Evolutionary conservation across 2,797 vertebrate genomes (phyloP).

Genomic region (Spea hammondii): DNA sequence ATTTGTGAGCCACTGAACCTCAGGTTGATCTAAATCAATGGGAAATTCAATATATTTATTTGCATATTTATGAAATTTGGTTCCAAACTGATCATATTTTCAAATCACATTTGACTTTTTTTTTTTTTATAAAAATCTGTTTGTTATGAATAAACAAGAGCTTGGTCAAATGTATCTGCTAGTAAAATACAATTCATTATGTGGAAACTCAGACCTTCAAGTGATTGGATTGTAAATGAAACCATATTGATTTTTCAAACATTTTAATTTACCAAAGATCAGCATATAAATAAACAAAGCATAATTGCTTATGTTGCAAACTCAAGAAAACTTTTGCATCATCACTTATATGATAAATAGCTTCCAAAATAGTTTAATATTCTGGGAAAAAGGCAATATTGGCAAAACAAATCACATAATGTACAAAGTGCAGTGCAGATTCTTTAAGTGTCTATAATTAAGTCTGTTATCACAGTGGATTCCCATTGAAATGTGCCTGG

Average conservation of each 20-base stretch:
- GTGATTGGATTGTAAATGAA: slow-evolving; percentile 27
- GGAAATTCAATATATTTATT: slow-evolving; percentile 49
- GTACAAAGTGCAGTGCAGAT: too few species aligned
- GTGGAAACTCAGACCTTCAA: not conserved
- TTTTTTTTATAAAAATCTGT: not conserved
- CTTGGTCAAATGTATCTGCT: not conserved
- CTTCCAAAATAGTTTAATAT: too few species aligned
- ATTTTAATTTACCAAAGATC: slow-evolving; percentile 16
- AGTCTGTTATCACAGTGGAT: too few species aligned
- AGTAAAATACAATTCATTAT: slow-evolving; percentile 29
- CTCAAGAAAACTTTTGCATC: too few species aligned
- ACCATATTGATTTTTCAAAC: slow-evolving; percentile 14
- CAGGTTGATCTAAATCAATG: slow-evolving; percentile 44
- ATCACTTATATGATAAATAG: too few species aligned
- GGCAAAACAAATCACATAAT: too few species aligned
- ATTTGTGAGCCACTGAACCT: slow-evolving; percentile 47
- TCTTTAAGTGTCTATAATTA: too few species aligned
- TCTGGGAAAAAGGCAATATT: too few species aligned
- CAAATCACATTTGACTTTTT: slow-evolving; percentile 10
- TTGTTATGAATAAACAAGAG: slow-evolving; percentile 17
- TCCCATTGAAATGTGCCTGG: too few species aligned
- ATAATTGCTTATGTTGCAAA: not conserved
- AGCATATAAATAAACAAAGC: slow-evolving; percentile 24
- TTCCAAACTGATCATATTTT: slow-evolving; percentile 33
- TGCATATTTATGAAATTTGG: slow-evolving; percentile 44